A percentile compares a stretch with the other conserved stretches of the same genome.
Evolutionary conservation across 1,140 invertebrate genomes (phyloP).

Genomic region (Caenorhabditis briggsae): DNA sequence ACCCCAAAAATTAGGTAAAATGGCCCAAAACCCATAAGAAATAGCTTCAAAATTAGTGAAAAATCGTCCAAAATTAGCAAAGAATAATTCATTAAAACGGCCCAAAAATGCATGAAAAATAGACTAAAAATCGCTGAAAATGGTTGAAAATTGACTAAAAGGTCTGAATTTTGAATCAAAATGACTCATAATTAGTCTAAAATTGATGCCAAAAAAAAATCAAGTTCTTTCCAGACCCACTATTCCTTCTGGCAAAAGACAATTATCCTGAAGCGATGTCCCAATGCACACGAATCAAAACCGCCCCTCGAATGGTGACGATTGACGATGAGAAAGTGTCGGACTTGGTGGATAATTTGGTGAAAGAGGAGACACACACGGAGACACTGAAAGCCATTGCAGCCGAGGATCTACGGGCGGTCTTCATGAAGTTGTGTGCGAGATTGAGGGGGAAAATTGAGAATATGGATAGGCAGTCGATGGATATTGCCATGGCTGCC

Average conservation of each 20-base stretch:
- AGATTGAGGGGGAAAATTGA: slow-evolving; percentile 23
- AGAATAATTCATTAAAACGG: too few species aligned
- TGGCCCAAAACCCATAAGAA: too few species aligned
- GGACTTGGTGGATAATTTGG: slow-evolving; percentile 40
- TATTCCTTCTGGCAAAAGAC: slow-evolving; percentile 62
- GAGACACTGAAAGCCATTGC: slow-evolving; percentile 6
- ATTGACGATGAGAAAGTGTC: slow-evolving; percentile 62
- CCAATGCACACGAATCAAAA: slow-evolving; percentile 37
- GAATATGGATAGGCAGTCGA: slow-evolving; percentile 56
- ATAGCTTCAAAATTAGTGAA: too few species aligned
- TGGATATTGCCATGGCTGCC: slow-evolving; percentile 33
- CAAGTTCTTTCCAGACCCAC: slow-evolving; percentile 62
- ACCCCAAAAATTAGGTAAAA: too few species aligned
- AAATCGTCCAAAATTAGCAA: too few species aligned
- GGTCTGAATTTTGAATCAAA: too few species aligned
- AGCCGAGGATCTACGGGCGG: slow-evolving; percentile 63
- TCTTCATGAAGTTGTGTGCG: slow-evolving; percentile 58
- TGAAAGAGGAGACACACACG: not conserved
- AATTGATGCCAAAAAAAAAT: too few species aligned
- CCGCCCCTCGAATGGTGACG: slow-evolving; percentile 61
- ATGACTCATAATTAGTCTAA: too few species aligned
- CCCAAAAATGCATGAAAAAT: too few species aligned
- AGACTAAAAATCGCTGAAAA: too few species aligned
- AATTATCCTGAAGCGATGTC: slow-evolving; percentile 21
- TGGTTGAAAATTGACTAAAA: too few species aligned